Percentiles rank a stretch among this genome's conserved stretches.
Evolutionary conservation across 2,888 invertebrate genomes (phyloP).

Genomic region (Nycteola revayana): DNA sequence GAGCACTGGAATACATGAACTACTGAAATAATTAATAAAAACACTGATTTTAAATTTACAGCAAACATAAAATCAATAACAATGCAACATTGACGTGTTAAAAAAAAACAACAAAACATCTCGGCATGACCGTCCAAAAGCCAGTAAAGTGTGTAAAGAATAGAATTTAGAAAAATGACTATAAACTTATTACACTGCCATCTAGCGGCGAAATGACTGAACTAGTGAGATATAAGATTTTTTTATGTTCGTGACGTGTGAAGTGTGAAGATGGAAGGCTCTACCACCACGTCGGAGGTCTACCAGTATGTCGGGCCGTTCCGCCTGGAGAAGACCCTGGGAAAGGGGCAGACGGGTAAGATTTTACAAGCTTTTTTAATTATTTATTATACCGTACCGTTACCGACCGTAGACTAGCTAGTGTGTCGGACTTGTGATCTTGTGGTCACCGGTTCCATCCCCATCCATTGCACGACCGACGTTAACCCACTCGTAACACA

Average conservation of each 20-base stretch:
- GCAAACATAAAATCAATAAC: constrained; percentile 13
- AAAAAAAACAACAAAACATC: constrained; percentile 1
- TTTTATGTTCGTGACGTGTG: constrained; percentile 37
- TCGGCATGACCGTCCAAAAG: constrained; percentile 22
- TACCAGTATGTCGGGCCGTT: constrained; percentile 99
- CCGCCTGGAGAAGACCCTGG: constrained; percentile 98
- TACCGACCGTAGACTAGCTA: too few relatives aligned
- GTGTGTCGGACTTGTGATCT: too few relatives aligned
- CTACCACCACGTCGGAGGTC: constrained; percentile 71
- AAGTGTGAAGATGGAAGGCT: constrained; percentile 65
- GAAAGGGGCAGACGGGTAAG: constrained; percentile 99
- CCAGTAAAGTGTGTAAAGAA: neutral
- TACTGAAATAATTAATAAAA: neutral
- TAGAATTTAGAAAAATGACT: constrained; percentile 25
- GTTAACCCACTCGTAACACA: too few relatives aligned
- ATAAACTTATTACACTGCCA: constrained; percentile 25
- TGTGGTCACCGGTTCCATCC: too few relatives aligned
- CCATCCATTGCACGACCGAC: too few relatives aligned
- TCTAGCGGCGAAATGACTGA: constrained; percentile 28
- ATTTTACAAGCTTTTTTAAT: too few relatives aligned
- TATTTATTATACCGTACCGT: too few relatives aligned
- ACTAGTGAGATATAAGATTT: constrained; percentile 35
- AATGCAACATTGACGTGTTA: constrained; percentile 6
- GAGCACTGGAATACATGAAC: constrained; percentile 16
- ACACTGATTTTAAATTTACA: too few relatives aligned